Evolutionary conservation across 2,113 vertebrate genomes (phyloP).

Genomic region (Antechinus stuartii): DNA sequence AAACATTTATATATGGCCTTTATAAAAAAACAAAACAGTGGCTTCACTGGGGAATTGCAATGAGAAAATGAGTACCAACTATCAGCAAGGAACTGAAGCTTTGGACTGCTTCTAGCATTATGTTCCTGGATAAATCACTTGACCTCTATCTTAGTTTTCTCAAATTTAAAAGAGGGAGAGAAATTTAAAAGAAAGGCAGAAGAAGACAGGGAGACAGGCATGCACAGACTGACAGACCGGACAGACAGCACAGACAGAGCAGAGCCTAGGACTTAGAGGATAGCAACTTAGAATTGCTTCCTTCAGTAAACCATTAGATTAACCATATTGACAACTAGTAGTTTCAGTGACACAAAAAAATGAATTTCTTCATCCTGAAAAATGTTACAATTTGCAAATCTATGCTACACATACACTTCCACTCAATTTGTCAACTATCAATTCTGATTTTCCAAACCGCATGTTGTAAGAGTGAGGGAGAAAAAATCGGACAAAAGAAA

Average conservation of each 20-base stretch:
- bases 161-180: too few relatives aligned
- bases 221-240: too few relatives aligned
- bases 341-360: neutral
- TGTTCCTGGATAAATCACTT: too few relatives aligned
- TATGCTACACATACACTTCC: neutral
- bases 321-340: neutral
- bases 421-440: neutral
- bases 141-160: too few relatives aligned
- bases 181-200: too few relatives aligned
- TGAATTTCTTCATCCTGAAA: neutral
- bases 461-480: neutral
- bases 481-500: neutral
- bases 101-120: too few relatives aligned
- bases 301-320: neutral
- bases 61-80: neutral
- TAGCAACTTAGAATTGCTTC: neutral
- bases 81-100: neutral
- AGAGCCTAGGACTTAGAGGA: too few relatives aligned
- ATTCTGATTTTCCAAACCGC: neutral
- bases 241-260: too few relatives aligned
- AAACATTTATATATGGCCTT: slow-evolving; percentile 51
- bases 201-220: too few relatives aligned
- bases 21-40: neutral
- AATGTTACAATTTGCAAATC: neutral
- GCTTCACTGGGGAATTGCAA: neutral